Conservation (phyloP, 2,797 vertebrate species). For the Betta splendens region DNA sequence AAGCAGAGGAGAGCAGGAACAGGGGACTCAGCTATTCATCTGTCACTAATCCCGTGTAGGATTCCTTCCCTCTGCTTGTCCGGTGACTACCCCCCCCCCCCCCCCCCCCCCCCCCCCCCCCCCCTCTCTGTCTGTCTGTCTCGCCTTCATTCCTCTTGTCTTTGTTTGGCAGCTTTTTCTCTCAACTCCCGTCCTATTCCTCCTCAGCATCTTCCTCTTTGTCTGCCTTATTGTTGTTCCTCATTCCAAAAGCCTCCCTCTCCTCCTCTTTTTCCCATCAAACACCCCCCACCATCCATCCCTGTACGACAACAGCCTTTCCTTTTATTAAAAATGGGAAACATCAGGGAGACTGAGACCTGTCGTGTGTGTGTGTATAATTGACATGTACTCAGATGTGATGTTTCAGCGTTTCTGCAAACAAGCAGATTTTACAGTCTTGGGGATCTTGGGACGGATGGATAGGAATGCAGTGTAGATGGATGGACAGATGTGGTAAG, state of each 20-base stretch:
- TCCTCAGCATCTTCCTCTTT: constrained; percentile 33
- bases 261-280: constrained; percentile 7
- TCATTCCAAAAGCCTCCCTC: constrained; percentile 27
- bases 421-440: constrained; percentile 41
- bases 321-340: constrained; percentile 46
- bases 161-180: constrained; percentile 29
- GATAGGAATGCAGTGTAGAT: constrained; percentile 7
- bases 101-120: constrained; percentile 13
- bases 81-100: constrained; percentile 4
- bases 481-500: constrained; percentile 7
- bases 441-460: constrained; percentile 15
- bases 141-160: constrained; percentile 17
- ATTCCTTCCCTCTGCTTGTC: constrained; percentile 39
- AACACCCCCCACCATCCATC: neutral
- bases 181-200: neutral
- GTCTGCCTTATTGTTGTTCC: constrained; percentile 17
- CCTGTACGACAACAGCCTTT: constrained; percentile 14
- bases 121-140: constrained; percentile 13
- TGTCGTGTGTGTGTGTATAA: constrained; percentile 39
- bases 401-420: constrained; percentile 47
- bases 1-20: constrained; percentile 25
- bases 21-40: constrained; percentile 45
- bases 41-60: constrained; percentile 50
- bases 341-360: constrained; percentile 46
- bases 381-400: constrained; percentile 29